phyloP scores from a whole-genome alignment of 2,113 vertebrate species.

The Oncorhynchus tshawytscha region DNA sequence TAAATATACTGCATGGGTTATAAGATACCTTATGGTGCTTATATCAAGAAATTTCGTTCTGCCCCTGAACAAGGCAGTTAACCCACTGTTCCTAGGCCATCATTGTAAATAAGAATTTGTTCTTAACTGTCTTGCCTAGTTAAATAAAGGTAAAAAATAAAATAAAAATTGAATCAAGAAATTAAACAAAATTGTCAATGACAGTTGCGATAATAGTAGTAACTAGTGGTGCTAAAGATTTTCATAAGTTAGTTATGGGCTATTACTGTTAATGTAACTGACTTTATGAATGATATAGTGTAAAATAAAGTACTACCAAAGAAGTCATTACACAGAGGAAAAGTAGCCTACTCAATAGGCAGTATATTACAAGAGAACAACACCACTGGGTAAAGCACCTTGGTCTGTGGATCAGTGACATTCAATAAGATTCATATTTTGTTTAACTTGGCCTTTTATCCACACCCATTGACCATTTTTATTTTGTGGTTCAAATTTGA shows the following conservation, averaged over 20 bases:
- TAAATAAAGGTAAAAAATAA: too few species aligned
- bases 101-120: too few species aligned
- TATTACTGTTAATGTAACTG: too few species aligned
- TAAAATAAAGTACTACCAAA: neutral
- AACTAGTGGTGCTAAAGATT: neutral
- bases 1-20: neutral
- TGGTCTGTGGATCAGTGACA: neutral
- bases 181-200: neutral
- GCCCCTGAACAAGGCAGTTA: too few species aligned
- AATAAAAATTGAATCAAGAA: neutral
- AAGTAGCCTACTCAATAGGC: too few species aligned
- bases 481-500: conserved; percentile 18
- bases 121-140: too few species aligned
- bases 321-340: too few species aligned
- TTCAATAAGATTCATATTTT: neutral
- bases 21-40: neutral
- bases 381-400: too few species aligned
- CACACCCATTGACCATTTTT: conserved; percentile 2
- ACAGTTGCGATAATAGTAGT: neutral
- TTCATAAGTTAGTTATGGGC: too few species aligned
- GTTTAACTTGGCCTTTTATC: neutral
- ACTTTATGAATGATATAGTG: too few species aligned
- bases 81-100: too few species aligned
- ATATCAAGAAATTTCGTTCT: neutral
- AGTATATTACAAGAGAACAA: neutral